Base-by-base conservation (phyloP, 2,113 vertebrate genomes). In the Cryptotis parvus region DNA sequence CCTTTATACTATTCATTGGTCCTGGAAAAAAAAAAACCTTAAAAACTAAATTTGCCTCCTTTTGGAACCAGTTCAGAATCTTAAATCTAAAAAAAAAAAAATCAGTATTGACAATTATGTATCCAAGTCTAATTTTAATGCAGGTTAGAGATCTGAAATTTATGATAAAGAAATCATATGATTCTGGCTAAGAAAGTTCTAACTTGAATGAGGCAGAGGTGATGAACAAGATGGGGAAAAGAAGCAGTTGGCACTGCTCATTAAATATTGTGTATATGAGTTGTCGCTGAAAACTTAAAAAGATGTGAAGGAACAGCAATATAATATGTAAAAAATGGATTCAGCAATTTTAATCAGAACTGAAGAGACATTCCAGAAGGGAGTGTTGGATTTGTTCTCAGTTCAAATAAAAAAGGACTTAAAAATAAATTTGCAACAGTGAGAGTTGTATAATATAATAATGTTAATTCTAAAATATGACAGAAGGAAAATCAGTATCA, bases 311-410 rank as follows among this genome's bases (percentile, higher is more conserved):
- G 41, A 84, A 65, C 10, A 84, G 66, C 33, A 91, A 83, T 66
- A 69, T 74, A 87, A 66, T 37, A 81, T 27, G 85, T 41, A 75
- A 87, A 37, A 35, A n/a, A 92, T 55, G 5, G 84, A 80, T 69
- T 92, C 55, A 63, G 52, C 63, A 91, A 88, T 72, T 55, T 73
- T 85, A 84, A 10, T 15, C 29, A 87, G 80, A 83, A 77, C 27
- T 84, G n/a, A 93, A 86, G 37, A 94, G 31, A 82, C 27, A 91
- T 76, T 91, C 45, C 73, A 68, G 88, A 87, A 84, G 84, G 11
- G 87, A 85, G 35, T 65, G 91, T 91, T 73, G 18, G 90, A 90
- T 83, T 94, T 94, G 37, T 75, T 90, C 49, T 94, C 69, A 77
- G 61, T 83, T 45, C 84, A 91, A 88, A 94, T 87, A 92, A 29